These are phyloP conservation scores for Cotesia glomerata DNA, from an alignment of 1,140 invertebrate species.

Conservation along the genomic window DNA sequence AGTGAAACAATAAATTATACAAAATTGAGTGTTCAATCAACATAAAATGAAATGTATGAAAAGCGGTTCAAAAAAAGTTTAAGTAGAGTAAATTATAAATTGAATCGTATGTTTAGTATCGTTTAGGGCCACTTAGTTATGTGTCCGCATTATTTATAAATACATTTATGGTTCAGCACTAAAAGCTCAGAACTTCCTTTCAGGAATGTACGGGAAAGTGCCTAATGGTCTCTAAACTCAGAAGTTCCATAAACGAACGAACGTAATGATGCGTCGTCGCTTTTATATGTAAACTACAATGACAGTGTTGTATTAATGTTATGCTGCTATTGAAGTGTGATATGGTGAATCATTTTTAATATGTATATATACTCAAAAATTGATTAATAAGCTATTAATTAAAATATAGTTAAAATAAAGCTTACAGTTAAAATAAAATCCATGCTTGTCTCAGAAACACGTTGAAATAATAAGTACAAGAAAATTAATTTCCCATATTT, in stretches of 20 bases:
- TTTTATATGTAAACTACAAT: slow-evolving; percentile 36
- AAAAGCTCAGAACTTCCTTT: slow-evolving; percentile 30
- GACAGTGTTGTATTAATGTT: neutral
- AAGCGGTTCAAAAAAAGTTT: neutral
- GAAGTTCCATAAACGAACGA: slow-evolving; percentile 44
- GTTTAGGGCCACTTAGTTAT: neutral
- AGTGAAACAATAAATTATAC: too few relatives aligned
- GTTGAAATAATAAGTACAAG: too few relatives aligned
- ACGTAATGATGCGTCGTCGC: slow-evolving; percentile 39
- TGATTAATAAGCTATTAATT: too few relatives aligned
- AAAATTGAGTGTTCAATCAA: too few relatives aligned
- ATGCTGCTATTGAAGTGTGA: slow-evolving; percentile 5
- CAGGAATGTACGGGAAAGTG: slow-evolving; percentile 25
- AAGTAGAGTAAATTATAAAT: neutral
- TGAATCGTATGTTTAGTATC: neutral
- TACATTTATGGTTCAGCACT: slow-evolving; percentile 43
- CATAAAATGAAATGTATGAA: neutral
- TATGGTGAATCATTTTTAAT: neutral
- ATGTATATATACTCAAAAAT: neutral
- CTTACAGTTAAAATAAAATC: too few relatives aligned
- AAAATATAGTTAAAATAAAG: too few relatives aligned
- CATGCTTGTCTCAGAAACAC: too few relatives aligned
- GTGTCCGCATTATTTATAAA: slow-evolving; percentile 43
- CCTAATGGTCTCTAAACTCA: slow-evolving; percentile 41
- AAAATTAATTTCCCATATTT: too few relatives aligned